These are phyloP conservation scores for Synanceia verrucosa DNA, from an alignment of 2,797 vertebrate species.

Conservation along the genomic window DNA sequence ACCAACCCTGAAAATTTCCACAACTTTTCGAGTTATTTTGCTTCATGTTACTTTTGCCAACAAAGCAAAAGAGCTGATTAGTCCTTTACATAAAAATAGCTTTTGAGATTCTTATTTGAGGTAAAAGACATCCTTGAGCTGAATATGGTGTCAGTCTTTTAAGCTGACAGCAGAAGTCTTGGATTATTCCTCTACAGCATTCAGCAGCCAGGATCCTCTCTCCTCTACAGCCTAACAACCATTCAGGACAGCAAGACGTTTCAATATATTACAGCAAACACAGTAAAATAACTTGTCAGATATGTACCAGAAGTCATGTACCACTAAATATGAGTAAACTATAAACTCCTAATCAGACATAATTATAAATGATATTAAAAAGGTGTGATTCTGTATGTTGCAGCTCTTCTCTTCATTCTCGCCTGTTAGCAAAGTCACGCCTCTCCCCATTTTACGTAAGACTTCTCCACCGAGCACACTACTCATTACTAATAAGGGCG, in stretches of 20 bases:
- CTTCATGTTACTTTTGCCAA: neutral
- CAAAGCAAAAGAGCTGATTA: neutral
- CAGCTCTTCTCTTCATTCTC: neutral
- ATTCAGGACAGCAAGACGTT: slow-evolving; percentile 4
- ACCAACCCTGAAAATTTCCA: too few species aligned
- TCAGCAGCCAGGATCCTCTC: neutral
- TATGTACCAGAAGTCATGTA: neutral
- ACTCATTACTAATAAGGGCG: slow-evolving; percentile 67
- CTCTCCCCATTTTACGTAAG: slow-evolving; percentile 68
- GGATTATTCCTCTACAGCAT: neutral
- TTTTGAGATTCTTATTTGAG: slow-evolving; percentile 1
- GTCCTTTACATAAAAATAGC: neutral
- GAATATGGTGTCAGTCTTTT: neutral
- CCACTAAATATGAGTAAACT: neutral
- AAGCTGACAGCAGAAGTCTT: neutral
- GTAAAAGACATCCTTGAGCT: neutral
- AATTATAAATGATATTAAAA: neutral
- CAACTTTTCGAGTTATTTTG: too few species aligned
- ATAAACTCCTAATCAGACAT: neutral
- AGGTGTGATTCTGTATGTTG: neutral
- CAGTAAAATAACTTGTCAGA: slow-evolving; percentile 2
- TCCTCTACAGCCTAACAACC: slow-evolving; percentile 7
- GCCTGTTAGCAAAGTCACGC: slow-evolving; percentile 52
- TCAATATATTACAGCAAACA: slow-evolving; percentile 9
- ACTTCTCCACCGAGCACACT: slow-evolving; percentile 43